A percentile compares a stretch with the other conserved stretches of the same genome.
phyloP scores from a whole-genome alignment of 2,113 vertebrate species.

The Neogale vison region DNA sequence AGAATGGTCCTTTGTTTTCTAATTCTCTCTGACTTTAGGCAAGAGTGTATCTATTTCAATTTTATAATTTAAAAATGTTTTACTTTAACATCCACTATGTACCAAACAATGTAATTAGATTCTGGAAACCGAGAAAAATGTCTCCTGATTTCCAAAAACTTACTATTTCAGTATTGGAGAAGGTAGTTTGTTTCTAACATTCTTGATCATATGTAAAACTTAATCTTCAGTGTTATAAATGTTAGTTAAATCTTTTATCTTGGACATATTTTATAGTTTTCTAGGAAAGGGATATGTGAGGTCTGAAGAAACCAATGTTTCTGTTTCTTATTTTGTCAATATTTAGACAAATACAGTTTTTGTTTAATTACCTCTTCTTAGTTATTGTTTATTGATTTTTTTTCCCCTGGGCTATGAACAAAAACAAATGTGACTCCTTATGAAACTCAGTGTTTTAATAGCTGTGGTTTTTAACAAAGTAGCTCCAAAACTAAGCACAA shows the following conservation, averaged over 20 bases:
- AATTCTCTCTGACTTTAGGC: background rate
- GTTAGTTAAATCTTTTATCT: background rate
- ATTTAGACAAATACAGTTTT: background rate
- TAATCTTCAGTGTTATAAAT: background rate
- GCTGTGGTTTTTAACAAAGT: slow-evolving; percentile 11
- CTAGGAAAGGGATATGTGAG: background rate
- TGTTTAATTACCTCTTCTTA: background rate
- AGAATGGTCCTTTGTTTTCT: background rate
- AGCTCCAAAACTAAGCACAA: background rate
- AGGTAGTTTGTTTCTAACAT: background rate
- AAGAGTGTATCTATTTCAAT: slow-evolving; percentile 9
- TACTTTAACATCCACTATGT: slow-evolving; percentile 1
- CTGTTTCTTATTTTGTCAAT: slow-evolving; percentile 4
- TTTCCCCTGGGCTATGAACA: background rate
- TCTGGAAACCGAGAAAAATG: slow-evolving; percentile 22
- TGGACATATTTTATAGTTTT: slow-evolving; percentile 16
- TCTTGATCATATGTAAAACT: slow-evolving; percentile 12
- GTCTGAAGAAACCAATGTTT: background rate
- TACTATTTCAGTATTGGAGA: background rate
- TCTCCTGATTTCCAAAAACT: background rate
- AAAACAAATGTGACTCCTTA: slow-evolving; percentile 19
- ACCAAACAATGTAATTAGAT: background rate
- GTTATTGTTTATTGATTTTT: slow-evolving; percentile 23
- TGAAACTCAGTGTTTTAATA: slow-evolving; percentile 33
- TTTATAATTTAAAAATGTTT: slow-evolving; percentile 9